Base-by-base conservation (phyloP, 1,140 invertebrate species). In the Popillia japonica region DNA sequence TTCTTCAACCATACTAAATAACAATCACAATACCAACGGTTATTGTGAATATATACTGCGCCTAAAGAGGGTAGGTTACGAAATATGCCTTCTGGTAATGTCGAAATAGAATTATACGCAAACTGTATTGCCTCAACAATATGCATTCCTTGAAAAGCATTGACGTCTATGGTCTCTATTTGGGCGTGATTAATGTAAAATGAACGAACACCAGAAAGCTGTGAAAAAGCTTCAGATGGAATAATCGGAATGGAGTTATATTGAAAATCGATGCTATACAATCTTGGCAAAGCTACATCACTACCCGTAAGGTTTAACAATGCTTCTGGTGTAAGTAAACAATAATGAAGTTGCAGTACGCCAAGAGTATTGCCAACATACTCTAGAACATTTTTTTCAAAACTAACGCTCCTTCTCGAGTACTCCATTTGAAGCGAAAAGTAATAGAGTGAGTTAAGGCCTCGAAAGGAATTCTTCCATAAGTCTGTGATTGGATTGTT, bases 1-100 rank as follows among this genome's bases (percentile, higher is more conserved):
- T 78, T 48, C 40, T 80, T 80, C 6, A 81, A 73, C 81, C 81
- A 81, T 11, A 64, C 17, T 59, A 82, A 74, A 14, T 73, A 40
- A 64, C 79, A 80, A 59, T 75, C 55, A 41, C 81, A 82, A 0
- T 77, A 42, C 73, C 72, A 80, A 0, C 9, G 17, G 75, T 82
- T 82, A n/a, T 22, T 22, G 20, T 77, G 23, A 27, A 77, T 27
- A n/a, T 27, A 14, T 34, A 80, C 40, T 0, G n/a, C 40, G 20
- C 4, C 0, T 23, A 61, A 11, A 64, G 4, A 14, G 14, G 0
- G 10, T 11, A 77, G 40, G 2, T 40, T 34, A 48, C 64, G 34
- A 48, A 80, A 79, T 22, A 79, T 11, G 2, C 76, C 72, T 42
- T 80, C 44, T 6, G 78, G 72, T 64, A 80, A 55, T 10, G 73